Evolutionary conservation across 2,888 invertebrate genomes (phyloP), one percentile per base, ranked within the genome.

Genomic region (Cryptus viduatorius): DNA sequence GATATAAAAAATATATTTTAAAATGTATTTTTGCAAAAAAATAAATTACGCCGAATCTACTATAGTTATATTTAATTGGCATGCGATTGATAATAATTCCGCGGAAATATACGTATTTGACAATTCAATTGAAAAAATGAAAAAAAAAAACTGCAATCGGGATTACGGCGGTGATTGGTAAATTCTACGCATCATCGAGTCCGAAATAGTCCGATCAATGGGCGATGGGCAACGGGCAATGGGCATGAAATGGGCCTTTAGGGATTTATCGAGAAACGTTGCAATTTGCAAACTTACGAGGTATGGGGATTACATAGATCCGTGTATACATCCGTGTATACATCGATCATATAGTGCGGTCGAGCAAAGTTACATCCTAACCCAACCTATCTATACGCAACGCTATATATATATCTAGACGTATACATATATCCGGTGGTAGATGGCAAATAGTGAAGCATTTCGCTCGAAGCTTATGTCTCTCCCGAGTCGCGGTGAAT

Each of bases 231-330:
- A 24, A 24, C 3, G 24, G 24, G 24, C 24, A 2, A 24, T 24
- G 24, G 12, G 5, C 31, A 31, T 14, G 59, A 61, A 61, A 5
- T 29, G 29, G 59, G 59, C 59, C 59, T 61, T 31, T 4, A 61
- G 59, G 59, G 59, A 61, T 61, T 61, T 61, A 61, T 5, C 59
- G 12, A 29, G 24, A 61, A 29, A 61, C 59, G 29, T n/a, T 61
- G 59, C 37, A 61, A 31, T 61, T 61, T n/a, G 59, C 14, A 61
- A 61, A 31, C 59, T 61, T n/a, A 61, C n/a, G 59, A 61, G 59
- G n/a, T 61, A 31, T 29, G 31, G 59, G 37, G 59, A 61, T 61
- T 61, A 61, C 31, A 61, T n/a, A 29, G 31, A 61, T 61, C 59
- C n/a, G 5, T 31, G 59, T 61, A n/a, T 61, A 31, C 59, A 59